phyloP scores from a whole-genome alignment of 1,140 invertebrate genomes.

The Calycopis cecrops region DNA sequence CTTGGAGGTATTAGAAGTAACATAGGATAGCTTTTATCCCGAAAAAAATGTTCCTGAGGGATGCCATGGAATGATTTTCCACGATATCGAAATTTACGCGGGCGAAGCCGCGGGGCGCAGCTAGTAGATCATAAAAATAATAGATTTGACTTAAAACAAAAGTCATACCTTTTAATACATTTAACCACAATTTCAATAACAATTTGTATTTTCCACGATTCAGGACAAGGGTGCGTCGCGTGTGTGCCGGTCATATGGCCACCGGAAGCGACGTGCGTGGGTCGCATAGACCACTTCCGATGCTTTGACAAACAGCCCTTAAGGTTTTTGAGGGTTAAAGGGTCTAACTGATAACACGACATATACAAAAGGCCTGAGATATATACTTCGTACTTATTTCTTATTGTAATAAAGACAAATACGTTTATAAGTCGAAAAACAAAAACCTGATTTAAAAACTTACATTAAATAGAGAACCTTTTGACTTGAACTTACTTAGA shows the following conservation, averaged over 20 bases:
- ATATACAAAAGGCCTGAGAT: slow-evolving; percentile 25
- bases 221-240: slow-evolving; percentile 34
- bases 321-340: slow-evolving; percentile 35
- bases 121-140: too few relatives aligned
- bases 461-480: too few relatives aligned
- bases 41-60: too few relatives aligned
- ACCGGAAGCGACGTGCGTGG: slow-evolving; percentile 38
- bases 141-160: too few relatives aligned
- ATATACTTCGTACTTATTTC: background rate
- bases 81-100: too few relatives aligned
- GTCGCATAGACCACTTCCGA: slow-evolving; percentile 46
- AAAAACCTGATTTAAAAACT: too few relatives aligned
- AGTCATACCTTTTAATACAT: too few relatives aligned
- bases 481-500: too few relatives aligned
- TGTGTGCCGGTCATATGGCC: slow-evolving; percentile 29
- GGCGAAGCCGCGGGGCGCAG: too few relatives aligned
- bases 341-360: slow-evolving; percentile 22
- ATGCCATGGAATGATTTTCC: too few relatives aligned
- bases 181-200: background rate
- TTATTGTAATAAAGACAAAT: background rate
- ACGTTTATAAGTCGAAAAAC: background rate
- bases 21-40: too few relatives aligned
- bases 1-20: too few relatives aligned
- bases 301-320: slow-evolving; percentile 53
- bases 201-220: slow-evolving; percentile 17